Evolutionary conservation across 2,888 invertebrate species (phyloP), one percentile per base, ranked within the genome.

Genomic region (Leptinotarsa rubiginosa): DNA sequence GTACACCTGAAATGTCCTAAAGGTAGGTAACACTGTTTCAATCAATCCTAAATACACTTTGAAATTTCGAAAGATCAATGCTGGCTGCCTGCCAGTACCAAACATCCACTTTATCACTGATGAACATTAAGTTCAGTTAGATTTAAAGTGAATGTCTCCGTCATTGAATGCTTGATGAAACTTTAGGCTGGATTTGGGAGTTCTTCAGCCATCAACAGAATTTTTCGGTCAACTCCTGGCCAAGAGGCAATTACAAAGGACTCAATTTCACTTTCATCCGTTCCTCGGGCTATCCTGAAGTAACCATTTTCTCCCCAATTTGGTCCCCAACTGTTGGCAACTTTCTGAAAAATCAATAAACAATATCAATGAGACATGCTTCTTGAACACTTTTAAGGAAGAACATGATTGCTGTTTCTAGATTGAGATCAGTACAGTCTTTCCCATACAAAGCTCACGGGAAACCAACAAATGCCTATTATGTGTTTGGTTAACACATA

Each of bases 311-410:
- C 97, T 13, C 98, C 98, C 98, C 98, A 98, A 80, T 92, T 89
- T 0, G 87, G 84, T 12, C 98, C 98, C 98, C 98, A 98, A 49
- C 97, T 97, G 89, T 98, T 98, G 65, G 96, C 96, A 59, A 94
- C 96, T 84, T 95, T 90, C 97, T 98, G 89, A 4, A 89, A 88
- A 41, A 41, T 41, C 41, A 2, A 41, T 41, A 41, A 41, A 41
- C 41, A 41, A 41, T 2, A 10, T 41, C 41, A 41, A 2, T 12
- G 12, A 41, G 12, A 41, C 41, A 41, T 0, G 12, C 41, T 10
- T 41, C 0, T 41, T 10, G 10, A 10, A 41, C 1, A 41, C 41
- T 41, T 41, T 0, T 2, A 41, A 31, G 1, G 7, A 10, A 41
- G 41, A 10, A 41, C 1, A 41, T 41, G 2, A 2, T 41, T 41